Evolutionary conservation across 2,888 invertebrate genomes (phyloP).

Genomic region (Agrotis exclamationis): DNA sequence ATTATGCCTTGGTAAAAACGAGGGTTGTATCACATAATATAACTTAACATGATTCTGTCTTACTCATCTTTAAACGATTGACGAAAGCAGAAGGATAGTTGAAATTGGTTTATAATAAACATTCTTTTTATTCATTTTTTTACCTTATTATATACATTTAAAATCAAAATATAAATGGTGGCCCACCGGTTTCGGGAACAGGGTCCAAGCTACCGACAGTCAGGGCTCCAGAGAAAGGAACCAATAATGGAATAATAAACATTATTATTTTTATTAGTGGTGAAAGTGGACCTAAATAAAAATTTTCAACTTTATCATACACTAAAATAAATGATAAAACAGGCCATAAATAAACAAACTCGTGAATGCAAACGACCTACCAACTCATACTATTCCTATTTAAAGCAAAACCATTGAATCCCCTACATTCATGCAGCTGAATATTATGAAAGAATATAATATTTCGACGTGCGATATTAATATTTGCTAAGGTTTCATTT

Average conservation of each 20-base stretch:
- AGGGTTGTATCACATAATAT: too few species aligned
- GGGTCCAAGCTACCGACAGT: too few species aligned
- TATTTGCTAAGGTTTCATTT: slow-evolving; percentile 45
- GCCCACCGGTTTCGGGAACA: too few species aligned
- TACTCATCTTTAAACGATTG: neutral
- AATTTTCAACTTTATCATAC: neutral
- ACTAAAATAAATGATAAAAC: slow-evolving; percentile 7
- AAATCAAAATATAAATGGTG: too few species aligned
- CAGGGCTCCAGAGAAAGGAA: too few species aligned
- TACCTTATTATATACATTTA: too few species aligned
- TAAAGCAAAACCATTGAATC: slow-evolving; percentile 30
- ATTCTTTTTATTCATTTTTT: too few species aligned
- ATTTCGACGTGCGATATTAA: slow-evolving; percentile 45
- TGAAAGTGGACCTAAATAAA: neutral
- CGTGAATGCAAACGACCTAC: slow-evolving; percentile 8
- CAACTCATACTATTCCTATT: slow-evolving; percentile 1
- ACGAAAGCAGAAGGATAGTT: neutral
- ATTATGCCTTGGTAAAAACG: too few species aligned
- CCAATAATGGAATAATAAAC: too few species aligned
- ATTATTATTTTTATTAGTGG: too few species aligned
- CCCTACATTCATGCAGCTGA: slow-evolving; percentile 29
- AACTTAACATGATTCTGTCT: too few species aligned
- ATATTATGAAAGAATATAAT: slow-evolving; percentile 44
- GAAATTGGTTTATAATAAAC: too few species aligned
- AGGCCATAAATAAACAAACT: neutral